Base-by-base conservation (phyloP, 2,797 vertebrate species). In the Echiichthys vipera region DNA sequence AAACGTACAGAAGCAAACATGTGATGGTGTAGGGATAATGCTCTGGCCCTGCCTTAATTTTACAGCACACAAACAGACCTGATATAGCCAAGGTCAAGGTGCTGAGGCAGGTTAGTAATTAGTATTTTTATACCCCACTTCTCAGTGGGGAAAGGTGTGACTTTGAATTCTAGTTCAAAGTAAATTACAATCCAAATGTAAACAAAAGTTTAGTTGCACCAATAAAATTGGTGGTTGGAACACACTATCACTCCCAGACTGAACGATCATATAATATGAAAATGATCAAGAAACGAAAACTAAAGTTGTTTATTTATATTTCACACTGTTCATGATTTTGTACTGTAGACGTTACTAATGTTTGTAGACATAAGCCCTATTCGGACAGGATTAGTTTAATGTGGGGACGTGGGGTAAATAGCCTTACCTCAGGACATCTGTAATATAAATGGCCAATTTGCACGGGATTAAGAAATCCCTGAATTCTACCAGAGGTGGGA, bases 21-120 rank as follows among this genome's bases (percentile, higher is more conserved):
- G 10, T 2, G 15, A 54, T 59, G 30, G 27, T 46, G n/a, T 14
- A 27, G 22, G 18, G 20, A 43, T 43, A 14, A 58, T 12, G 42
- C 24, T 57, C 25, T 43, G 59, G 37, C 39, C 42, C 37, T 71
- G 39, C 11, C 12, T 37, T 49, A 30, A 30, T 65, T 64, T 36
- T 25, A 53, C 22, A 65, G 25, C 42, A 65, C 4, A 76, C 18
- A 68, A 71, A 69, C 46, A 22, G 6, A 45, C 14, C 25, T 39
- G 58, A 65, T 24, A 58, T 47, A n/a, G 13, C 32, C 34, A 11
- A 5, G 46, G 53, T 67, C 65, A 66, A 51, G 40, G 27, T 34
- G 17, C 32, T 56, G 7, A 51, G 1, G 7, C 24, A 18, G 34
- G 27, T 65, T 54, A 29, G 18, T 36, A n/a, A 30, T 40, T 3